A percentile compares a stretch with the other conserved stretches of the same genome.
These are phyloP conservation scores for Nyleta sp. DNA, from an alignment of 2,888 invertebrate species.

Conservation along the genomic window DNA sequence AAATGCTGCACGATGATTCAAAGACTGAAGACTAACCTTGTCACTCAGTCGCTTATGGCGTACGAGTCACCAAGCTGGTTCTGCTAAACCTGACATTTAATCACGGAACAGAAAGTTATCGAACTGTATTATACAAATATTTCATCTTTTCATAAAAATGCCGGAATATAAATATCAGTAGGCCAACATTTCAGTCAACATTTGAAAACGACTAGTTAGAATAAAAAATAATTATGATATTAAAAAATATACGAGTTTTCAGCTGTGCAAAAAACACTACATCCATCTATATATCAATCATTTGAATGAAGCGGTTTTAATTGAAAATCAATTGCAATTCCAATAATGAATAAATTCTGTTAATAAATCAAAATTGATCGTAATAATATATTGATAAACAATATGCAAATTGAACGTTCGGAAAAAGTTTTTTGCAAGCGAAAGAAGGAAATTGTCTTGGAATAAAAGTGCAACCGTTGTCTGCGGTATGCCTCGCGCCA, in stretches of 20 bases:
- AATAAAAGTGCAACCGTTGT: slow-evolving; percentile 30
- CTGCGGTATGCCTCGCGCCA: slow-evolving; percentile 32
- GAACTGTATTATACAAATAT: slow-evolving; percentile 6
- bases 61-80: slow-evolving; percentile 54
- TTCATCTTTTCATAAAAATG: slow-evolving; percentile 1
- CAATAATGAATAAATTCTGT: no score
- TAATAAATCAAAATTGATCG: no score
- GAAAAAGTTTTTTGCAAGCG: background rate
- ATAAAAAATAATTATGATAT: no score
- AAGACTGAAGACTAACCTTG: slow-evolving; percentile 50
- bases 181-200: no score
- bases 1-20: slow-evolving; percentile 50
- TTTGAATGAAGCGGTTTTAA: no score
- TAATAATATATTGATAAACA: no score
- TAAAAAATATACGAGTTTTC: no score
- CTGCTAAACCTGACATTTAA: slow-evolving; percentile 45
- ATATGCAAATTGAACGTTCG: background rate
- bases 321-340: no score
- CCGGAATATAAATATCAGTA: no score
- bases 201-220: no score
- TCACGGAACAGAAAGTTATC: slow-evolving; percentile 36
- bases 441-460: background rate
- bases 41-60: slow-evolving; percentile 42
- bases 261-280: no score
- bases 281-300: no score